phyloP scores from a whole-genome alignment of 2,797 vertebrate genomes.

The Darevskia nairensis region DNA sequence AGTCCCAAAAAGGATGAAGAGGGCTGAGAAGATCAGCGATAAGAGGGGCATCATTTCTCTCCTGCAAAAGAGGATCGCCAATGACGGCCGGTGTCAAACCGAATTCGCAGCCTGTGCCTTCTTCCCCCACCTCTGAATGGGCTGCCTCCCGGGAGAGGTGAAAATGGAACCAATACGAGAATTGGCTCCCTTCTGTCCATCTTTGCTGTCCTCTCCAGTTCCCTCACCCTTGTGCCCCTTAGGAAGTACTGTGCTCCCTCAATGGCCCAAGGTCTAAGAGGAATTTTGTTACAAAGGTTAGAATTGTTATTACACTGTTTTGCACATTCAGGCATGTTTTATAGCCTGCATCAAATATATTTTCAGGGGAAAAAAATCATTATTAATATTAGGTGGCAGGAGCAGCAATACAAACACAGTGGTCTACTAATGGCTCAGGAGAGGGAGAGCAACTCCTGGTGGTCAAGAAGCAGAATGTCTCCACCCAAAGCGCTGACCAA shows the following conservation, averaged over 20 bases:
- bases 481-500: not conserved
- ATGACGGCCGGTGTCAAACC: accelerated
- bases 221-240: not conserved
- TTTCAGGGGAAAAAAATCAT: too few relatives aligned
- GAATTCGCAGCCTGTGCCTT: accelerated
- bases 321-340: too few relatives aligned
- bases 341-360: too few relatives aligned
- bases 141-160: too few relatives aligned
- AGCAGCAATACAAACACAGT: not conserved
- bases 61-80: slow-evolving; percentile 78
- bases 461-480: not conserved
- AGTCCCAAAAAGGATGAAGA: slow-evolving; percentile 97
- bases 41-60: slow-evolving; percentile 98
- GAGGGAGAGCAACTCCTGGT: not conserved
- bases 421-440: not conserved
- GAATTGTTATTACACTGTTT: too few relatives aligned
- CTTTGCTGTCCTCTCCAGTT: not conserved
- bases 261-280: too few relatives aligned
- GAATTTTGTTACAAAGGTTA: too few relatives aligned
- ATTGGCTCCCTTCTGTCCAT: not conserved
- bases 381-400: too few relatives aligned
- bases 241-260: not conserved
- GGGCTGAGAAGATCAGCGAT: slow-evolving; percentile 94
- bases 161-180: not conserved
- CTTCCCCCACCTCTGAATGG: not conserved